Evolutionary conservation across 2,888 invertebrate species (phyloP), one percentile per base, ranked within the genome.

Genomic region (Drosophila tanythrix): DNA sequence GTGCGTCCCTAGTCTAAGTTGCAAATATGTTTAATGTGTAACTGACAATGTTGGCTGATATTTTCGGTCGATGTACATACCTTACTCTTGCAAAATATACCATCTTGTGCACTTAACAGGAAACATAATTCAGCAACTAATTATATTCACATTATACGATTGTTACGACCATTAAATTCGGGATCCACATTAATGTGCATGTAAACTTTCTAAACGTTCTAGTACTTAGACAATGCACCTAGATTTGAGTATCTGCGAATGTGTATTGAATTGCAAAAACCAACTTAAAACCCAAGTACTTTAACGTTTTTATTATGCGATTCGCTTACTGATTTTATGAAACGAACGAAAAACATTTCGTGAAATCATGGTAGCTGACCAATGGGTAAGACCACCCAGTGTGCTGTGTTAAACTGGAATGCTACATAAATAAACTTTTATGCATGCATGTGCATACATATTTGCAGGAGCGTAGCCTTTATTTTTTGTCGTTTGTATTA

Each of bases 351-450:
- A 79, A 79, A 60, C 59, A 74, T 70, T 79, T 74, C 51, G 57
- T 29, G 43, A 76, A 79, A 79, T 68, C 61, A 74, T 67, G 64
- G 64, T 56, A 69, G 64, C 68, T 71, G 64, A 56, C 74, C 74
- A 78, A 51, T 61, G 71, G 76, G 61, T 33, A 62, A 62, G 21
- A 35, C 38, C 57, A 40, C 29, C 36, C 56, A 29, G 33, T 29
- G 52, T 18, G 70, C 50, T 58, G 38, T 15, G 59, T 61, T 35
- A 43, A 43, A 40, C 59, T 46, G 40, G 21, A 31, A 27, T 63
- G 33, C 18, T 38, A 33, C 43, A 25, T 21, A 71, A 75, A 76
- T 73, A 57, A 40, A 69, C 27, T 55, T 59, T 48, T 57, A 15
- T 57, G 15, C 1, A 10, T 29, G 36, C n/a, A 64, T 38, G 48